phyloP scores from a whole-genome alignment of 2,797 vertebrate species.

The Cyclura pinguis region DNA sequence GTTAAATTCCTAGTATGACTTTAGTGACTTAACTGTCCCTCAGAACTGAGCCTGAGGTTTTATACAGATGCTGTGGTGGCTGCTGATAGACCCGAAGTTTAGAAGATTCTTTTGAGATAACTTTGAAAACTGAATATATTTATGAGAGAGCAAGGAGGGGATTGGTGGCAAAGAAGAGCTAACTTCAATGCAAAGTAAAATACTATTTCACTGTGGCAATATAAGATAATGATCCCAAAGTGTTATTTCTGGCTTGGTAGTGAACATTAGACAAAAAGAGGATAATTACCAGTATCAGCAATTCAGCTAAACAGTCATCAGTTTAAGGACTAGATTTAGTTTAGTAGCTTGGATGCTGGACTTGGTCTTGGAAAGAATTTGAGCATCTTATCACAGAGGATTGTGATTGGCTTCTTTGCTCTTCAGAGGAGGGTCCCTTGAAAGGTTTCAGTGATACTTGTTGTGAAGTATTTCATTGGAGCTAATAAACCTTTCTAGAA shows the following conservation, averaged over 20 bases:
- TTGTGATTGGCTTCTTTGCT: neutral
- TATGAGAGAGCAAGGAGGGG: slow-evolving; percentile 63
- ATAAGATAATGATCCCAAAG: slow-evolving; percentile 63
- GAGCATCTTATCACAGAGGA: neutral
- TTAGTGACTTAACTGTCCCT: slow-evolving; percentile 61
- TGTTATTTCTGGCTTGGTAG: slow-evolving; percentile 46
- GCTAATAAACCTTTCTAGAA: neutral
- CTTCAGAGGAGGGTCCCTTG: neutral
- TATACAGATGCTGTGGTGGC: slow-evolving; percentile 30
- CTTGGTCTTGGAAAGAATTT: neutral
- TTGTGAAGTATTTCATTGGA: neutral
- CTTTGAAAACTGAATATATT: slow-evolving; percentile 64
- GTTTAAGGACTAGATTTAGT: neutral
- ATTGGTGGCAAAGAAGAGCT: neutral
- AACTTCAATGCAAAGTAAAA: slow-evolving; percentile 61
- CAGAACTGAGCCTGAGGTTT: slow-evolving; percentile 52
- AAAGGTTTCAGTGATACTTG: neutral
- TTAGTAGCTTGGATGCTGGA: neutral
- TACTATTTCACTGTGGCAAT: slow-evolving; percentile 50
- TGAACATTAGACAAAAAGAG: slow-evolving; percentile 47
- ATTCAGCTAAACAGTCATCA: neutral
- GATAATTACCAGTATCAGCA: neutral
- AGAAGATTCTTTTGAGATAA: slow-evolving; percentile 55
- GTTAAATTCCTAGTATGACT: slow-evolving; percentile 46
- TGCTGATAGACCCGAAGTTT: slow-evolving; percentile 55